A percentile compares a stretch with the other conserved stretches of the same genome.
phyloP scores from a whole-genome alignment of 2,797 vertebrate species.

The Crypturellus tataupa region DNA sequence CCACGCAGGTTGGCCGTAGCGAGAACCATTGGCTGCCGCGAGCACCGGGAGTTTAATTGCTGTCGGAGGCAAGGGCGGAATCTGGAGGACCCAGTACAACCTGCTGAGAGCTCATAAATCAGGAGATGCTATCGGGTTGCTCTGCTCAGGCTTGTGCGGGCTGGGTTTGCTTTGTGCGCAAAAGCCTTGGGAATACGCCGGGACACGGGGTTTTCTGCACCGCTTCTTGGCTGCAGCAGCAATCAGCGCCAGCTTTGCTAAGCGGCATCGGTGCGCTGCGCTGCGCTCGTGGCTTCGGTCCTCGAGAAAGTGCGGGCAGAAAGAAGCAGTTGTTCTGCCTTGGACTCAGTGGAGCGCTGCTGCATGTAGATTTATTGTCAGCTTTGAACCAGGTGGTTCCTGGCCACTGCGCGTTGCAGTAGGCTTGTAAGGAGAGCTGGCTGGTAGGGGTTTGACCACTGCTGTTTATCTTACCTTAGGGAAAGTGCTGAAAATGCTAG shows the following conservation, averaged over 20 bases:
- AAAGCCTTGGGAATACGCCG: slow-evolving; percentile 54
- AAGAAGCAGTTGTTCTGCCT: slow-evolving; percentile 21
- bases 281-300: slow-evolving; percentile 4
- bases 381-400: background rate
- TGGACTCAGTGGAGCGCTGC: background rate
- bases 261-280: background rate
- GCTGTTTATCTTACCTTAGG: background rate
- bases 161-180: slow-evolving; percentile 46
- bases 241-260: slow-evolving; percentile 48
- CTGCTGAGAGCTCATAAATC: slow-evolving; percentile 68
- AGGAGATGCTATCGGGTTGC: slow-evolving; percentile 56
- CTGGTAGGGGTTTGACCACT: background rate
- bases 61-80: slow-evolving; percentile 65
- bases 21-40: slow-evolving; percentile 42
- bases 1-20: slow-evolving; percentile 7
- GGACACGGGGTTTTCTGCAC: background rate
- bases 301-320: slow-evolving; percentile 21
- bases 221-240: slow-evolving; percentile 49
- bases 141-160: slow-evolving; percentile 54
- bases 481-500: background rate
- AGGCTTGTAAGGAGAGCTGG: background rate
- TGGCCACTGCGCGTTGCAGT: background rate
- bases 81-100: slow-evolving; percentile 70
- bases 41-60: slow-evolving; percentile 69
- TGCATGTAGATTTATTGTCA: background rate